Conservation (phyloP, 2,113 vertebrate genomes). For the Hylia prasina region DNA sequence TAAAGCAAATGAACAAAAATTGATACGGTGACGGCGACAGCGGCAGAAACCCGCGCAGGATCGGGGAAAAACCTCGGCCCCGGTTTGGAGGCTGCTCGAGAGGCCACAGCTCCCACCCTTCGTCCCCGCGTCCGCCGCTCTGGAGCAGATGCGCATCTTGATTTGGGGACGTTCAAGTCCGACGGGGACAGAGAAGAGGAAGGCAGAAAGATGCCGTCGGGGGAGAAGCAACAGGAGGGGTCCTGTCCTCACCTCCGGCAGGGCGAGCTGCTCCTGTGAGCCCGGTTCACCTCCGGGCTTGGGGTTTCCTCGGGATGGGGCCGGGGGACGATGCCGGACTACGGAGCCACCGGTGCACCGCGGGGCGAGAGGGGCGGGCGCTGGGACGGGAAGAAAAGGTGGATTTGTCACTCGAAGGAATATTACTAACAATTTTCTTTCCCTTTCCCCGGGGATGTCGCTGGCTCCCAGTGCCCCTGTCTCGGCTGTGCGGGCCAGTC, state of each 20-base stretch:
- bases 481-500: background rate
- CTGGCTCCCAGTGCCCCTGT: background rate
- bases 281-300: background rate
- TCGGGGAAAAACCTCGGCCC: fast-evolving
- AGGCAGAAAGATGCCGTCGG: background rate
- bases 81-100: background rate
- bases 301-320: background rate
- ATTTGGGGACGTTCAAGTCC: background rate
- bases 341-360: background rate
- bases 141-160: background rate
- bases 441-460: background rate
- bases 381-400: background rate
- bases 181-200: background rate
- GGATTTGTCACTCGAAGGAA: background rate
- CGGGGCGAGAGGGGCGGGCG: background rate
- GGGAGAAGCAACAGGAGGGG: background rate
- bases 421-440: background rate
- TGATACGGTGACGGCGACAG: background rate
- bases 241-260: background rate
- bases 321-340: background rate
- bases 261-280: background rate
- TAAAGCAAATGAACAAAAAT: background rate
- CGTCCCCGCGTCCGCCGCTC: background rate
- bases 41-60: background rate
- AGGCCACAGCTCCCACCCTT: background rate